phyloP scores from a whole-genome alignment of 2,888 invertebrate species.

The Lysandra coridon region DNA sequence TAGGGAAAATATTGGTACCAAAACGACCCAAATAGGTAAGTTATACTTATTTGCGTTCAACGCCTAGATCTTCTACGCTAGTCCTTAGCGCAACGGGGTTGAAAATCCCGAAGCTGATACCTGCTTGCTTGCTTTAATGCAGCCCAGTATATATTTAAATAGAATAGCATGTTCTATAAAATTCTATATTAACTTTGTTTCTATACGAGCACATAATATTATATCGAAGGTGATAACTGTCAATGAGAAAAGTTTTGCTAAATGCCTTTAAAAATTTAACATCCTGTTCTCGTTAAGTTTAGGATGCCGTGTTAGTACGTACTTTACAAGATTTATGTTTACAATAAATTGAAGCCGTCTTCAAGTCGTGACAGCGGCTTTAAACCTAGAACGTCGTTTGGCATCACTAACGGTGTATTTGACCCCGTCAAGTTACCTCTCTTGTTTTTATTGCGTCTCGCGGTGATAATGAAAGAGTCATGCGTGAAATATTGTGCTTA shows the following conservation, averaged over 20 bases:
- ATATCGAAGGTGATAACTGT: neutral
- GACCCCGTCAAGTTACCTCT: constrained; percentile 35
- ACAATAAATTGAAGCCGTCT: constrained; percentile 25
- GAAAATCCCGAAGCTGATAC: too few relatives aligned
- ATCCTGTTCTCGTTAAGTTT: neutral
- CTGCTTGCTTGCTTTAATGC: too few relatives aligned
- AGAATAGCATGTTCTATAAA: too few relatives aligned
- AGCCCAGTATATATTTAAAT: too few relatives aligned
- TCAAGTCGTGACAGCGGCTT: constrained; percentile 32
- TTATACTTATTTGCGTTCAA: too few relatives aligned
- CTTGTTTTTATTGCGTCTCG: constrained; percentile 1
- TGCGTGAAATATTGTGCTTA: neutral
- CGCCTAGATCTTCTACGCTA: too few relatives aligned
- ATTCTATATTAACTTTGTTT: too few relatives aligned
- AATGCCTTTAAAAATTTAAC: neutral
- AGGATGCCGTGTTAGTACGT: neutral
- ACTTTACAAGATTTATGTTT: neutral
- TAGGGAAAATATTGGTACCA: too few relatives aligned
- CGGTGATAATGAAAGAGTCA: neutral
- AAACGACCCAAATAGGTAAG: too few relatives aligned
- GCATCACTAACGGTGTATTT: constrained; percentile 37
- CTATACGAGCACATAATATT: too few relatives aligned
- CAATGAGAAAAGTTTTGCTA: neutral
- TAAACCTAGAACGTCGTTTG: constrained; percentile 37
- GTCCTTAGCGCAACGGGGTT: too few relatives aligned